Evolutionary conservation across 1,140 invertebrate genomes (phyloP).

Genomic region (Drosophila rufa): DNA sequence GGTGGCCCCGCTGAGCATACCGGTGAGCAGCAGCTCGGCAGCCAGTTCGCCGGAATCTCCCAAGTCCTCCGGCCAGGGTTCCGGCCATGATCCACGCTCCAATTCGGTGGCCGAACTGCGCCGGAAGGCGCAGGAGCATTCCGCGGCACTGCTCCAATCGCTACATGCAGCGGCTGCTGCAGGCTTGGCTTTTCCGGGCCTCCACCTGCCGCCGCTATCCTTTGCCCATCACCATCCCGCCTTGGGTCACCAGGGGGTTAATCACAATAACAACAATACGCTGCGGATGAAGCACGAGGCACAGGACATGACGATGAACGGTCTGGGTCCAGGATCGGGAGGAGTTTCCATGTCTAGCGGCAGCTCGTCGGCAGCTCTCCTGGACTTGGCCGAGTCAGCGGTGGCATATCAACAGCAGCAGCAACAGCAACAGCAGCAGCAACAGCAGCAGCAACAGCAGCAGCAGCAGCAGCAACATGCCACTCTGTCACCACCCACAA

Average conservation of each 20-base stretch:
- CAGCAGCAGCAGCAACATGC: slow-evolving; percentile 59
- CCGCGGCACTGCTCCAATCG: slow-evolving; percentile 92
- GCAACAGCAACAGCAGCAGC: slow-evolving; percentile 50
- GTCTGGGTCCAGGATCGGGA: slow-evolving; percentile 53
- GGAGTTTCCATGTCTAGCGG: slow-evolving; percentile 22
- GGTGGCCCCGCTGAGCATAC: slow-evolving; percentile 76
- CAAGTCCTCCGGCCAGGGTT: slow-evolving; percentile 60
- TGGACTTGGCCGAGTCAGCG: slow-evolving; percentile 75
- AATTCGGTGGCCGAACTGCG: slow-evolving; percentile 94
- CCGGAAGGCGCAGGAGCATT: slow-evolving; percentile 95
- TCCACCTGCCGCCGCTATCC: slow-evolving; percentile 86
- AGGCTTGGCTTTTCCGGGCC: slow-evolving; percentile 84
- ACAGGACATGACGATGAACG: slow-evolving; percentile 84
- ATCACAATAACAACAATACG: slow-evolving; percentile 66
- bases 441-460: slow-evolving; percentile 52
- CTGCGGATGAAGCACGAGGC: slow-evolving; percentile 78
- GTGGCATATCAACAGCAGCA: slow-evolving; percentile 71
- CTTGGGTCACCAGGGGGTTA: slow-evolving; percentile 43
- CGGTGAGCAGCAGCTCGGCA: slow-evolving; percentile 72
- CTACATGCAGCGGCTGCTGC: slow-evolving; percentile 87
- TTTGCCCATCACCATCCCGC: slow-evolving; percentile 74
- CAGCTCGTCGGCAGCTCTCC: slow-evolving; percentile 53
- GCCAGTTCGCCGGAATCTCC: slow-evolving; percentile 84
- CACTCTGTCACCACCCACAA: slow-evolving; percentile 77
- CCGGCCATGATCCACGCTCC: slow-evolving; percentile 87